Evolutionary conservation across 1,140 invertebrate genomes (phyloP).

Genomic region (Drosophila yakuba): DNA sequence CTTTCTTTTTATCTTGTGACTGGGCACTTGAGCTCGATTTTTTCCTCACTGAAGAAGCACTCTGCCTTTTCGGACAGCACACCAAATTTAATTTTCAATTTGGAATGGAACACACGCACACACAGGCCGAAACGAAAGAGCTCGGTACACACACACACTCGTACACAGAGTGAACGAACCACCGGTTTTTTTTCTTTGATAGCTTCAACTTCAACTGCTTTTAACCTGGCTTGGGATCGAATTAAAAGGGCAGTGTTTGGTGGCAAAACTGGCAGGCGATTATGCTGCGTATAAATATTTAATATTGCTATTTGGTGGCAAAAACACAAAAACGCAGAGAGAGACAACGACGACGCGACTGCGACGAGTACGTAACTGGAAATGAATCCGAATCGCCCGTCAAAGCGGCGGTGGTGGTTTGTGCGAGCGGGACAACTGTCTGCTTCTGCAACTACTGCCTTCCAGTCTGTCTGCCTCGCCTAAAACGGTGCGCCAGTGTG

Average conservation of each 20-base stretch:
- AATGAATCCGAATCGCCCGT: slow-evolving; percentile 66
- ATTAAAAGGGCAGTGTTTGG: slow-evolving; percentile 34
- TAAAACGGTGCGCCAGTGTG: slow-evolving; percentile 55
- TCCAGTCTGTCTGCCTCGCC: slow-evolving; percentile 73
- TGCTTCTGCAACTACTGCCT: slow-evolving; percentile 40
- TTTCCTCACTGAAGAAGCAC: slow-evolving; percentile 45
- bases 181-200: slow-evolving; percentile 70
- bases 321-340: slow-evolving; percentile 48
- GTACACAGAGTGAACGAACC: slow-evolving; percentile 54
- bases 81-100: slow-evolving; percentile 67
- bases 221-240: slow-evolving; percentile 52
- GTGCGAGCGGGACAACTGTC: slow-evolving; percentile 64
- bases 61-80: slow-evolving; percentile 61
- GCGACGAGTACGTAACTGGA: slow-evolving; percentile 73
- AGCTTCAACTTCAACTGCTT: slow-evolving; percentile 64
- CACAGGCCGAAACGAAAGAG: slow-evolving; percentile 33
- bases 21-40: slow-evolving; percentile 62
- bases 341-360: slow-evolving; percentile 68
- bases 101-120: slow-evolving; percentile 64
- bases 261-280: slow-evolving; percentile 25
- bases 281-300: slow-evolving; percentile 36
- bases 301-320: slow-evolving; percentile 49
- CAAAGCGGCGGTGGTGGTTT: slow-evolving; percentile 65
- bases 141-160: slow-evolving; percentile 63
- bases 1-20: slow-evolving; percentile 14